These are phyloP conservation scores for Discoglossus pictus DNA, from an alignment of 2,797 vertebrate genomes.

Conservation along the genomic window DNA sequence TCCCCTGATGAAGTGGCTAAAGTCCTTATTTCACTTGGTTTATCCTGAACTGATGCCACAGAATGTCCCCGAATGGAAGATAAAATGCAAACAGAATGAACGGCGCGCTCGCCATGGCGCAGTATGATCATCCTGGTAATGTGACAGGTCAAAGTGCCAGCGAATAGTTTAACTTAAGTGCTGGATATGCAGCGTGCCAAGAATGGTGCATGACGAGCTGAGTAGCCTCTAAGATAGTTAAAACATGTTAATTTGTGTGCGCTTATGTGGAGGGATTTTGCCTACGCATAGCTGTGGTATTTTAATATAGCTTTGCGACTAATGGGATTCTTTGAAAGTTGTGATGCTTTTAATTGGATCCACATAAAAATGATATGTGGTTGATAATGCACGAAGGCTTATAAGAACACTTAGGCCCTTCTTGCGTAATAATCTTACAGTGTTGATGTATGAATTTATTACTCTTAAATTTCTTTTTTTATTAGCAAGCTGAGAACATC, in stretches of 20 bases:
- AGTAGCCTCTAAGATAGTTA: not conserved
- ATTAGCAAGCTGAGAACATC: no score
- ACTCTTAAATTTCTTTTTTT: no score
- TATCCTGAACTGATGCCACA: not conserved
- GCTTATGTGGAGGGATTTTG: not conserved
- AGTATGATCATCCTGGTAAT: not conserved
- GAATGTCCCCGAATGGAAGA: not conserved
- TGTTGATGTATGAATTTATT: no score
- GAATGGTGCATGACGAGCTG: not conserved
- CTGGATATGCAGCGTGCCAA: conserved; percentile 5
- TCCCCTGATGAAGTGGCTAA: not conserved
- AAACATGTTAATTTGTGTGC: conserved; percentile 1
- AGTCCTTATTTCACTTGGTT: conserved; percentile 1
- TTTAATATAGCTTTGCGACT: not conserved
- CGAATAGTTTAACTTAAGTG: conserved; percentile 1
- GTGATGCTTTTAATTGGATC: no score
- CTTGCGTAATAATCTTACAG: no score
- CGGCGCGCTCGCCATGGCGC: not conserved
- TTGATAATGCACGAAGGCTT: no score
- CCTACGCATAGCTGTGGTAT: no score
- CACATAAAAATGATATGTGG: no score
- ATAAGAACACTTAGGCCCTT: no score
- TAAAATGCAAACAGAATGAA: conserved; percentile 1
- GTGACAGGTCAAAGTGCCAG: not conserved
- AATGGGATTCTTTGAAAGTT: not conserved